Base-by-base conservation (phyloP, 2,797 vertebrate genomes). In the Kryptolebias ocellatus region DNA sequence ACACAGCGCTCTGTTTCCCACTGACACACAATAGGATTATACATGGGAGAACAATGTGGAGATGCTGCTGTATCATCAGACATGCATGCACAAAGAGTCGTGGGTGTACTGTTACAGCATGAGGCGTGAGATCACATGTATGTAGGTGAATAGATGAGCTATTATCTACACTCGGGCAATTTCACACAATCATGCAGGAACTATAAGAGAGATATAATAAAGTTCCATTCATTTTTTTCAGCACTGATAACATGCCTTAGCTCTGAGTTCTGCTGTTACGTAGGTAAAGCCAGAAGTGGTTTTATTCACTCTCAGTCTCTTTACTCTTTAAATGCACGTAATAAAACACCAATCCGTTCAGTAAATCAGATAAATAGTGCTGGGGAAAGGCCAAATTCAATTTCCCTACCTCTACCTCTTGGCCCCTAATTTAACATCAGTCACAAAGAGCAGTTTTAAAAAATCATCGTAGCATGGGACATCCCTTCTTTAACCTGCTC, bases 21-120 rank as follows among this genome's bases (percentile, higher is more conserved):
- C 75, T 79, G 81, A 84, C 75, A 78, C 70, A 87, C 81, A 88
- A 85, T 63, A 52, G 60, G 62, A 49, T 29, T 52, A 59, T 72
- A 80, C 70, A 62, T 72, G 61, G 45, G 39, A 44, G 75, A 76
- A 87, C 69, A 87, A 77, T 82, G n/a, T n/a, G 20, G 54, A 61
- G 67, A 67, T 52, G 64, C 29, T 31, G 64, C 57, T 65, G 46
- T 72, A 70, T 83, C 60, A 72, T 29, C 42, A 74, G 55, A 83
- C 79, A 61, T 58, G 69, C 67, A 78, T 29, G 53, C 47, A 63
- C 72, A 67, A 49, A 64, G 59, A 57, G 47, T 51, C 53, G 66
- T 6, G 29, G 11, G 37, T 39, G 31, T 7, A 34, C 7, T 34
- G 52, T 62, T 78, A 2, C 50, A 62, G 50, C 57, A 14, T 27